phyloP scores from a whole-genome alignment of 2,888 invertebrate species.

The Latrodectus hesperus region DNA sequence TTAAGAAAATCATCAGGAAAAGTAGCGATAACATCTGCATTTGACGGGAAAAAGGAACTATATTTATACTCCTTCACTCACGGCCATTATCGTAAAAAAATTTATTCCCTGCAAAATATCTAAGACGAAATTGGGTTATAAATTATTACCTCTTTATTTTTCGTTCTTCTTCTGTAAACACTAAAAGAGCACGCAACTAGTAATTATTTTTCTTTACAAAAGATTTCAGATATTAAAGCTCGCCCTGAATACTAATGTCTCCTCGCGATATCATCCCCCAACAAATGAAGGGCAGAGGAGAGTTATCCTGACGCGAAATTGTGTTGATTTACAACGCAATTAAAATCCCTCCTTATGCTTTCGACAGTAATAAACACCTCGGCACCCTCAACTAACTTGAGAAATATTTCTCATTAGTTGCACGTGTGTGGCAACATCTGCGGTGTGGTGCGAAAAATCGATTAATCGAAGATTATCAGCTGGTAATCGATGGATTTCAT shows the following conservation, averaged over 20 bases:
- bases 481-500: conserved; percentile 1
- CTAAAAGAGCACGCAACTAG: background rate
- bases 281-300: background rate
- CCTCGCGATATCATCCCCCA: background rate
- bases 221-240: conserved; percentile 7
- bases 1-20: background rate
- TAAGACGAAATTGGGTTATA: background rate
- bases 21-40: background rate
- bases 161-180: conserved; percentile 5
- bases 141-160: conserved; percentile 1
- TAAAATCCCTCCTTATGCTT: conserved; percentile 21
- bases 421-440: conserved; percentile 19
- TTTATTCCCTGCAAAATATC: background rate
- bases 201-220: conserved; percentile 20
- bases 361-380: conserved; percentile 46
- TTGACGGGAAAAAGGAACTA: background rate
- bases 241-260: conserved; percentile 7
- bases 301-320: conserved; percentile 23
- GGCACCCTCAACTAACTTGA: conserved; percentile 26
- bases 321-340: conserved; percentile 31
- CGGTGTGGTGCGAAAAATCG: conserved; percentile 10
- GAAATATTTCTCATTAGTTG: conserved; percentile 37
- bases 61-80: background rate
- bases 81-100: background rate
- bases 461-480: conserved; percentile 17